Evolutionary conservation across 2,113 vertebrate genomes (phyloP).

Genomic region (Noctilio leporinus): DNA sequence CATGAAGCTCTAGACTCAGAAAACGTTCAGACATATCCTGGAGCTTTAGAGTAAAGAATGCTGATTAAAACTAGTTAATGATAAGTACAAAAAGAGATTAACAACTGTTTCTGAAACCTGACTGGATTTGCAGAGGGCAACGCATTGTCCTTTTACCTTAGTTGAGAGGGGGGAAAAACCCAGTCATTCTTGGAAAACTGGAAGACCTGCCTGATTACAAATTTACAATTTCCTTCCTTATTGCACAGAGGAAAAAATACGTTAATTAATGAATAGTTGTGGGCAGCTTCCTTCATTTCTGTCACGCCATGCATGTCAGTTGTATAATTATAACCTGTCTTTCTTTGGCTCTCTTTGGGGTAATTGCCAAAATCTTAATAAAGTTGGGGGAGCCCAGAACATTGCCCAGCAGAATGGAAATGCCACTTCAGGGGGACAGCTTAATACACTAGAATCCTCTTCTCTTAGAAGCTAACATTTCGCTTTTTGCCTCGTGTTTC

Average conservation of each 20-base stretch:
- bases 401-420: neutral
- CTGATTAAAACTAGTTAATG: neutral
- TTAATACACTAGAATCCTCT: neutral
- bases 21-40: conserved; percentile 13
- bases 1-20: neutral
- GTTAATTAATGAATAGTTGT: neutral
- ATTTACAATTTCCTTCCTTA: conserved; percentile 42
- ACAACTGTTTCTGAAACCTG: neutral
- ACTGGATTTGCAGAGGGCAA: neutral
- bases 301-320: neutral
- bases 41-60: neutral
- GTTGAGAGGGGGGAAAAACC: neutral
- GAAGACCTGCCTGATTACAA: neutral
- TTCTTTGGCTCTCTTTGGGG: neutral
- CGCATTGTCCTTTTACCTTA: neutral
- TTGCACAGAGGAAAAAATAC: neutral
- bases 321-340: neutral
- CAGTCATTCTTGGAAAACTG: conserved; percentile 38
- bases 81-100: neutral
- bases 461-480: neutral
- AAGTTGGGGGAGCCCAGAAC: neutral
- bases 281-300: conserved; percentile 10
- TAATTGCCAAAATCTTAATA: conserved; percentile 31
- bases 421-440: neutral
- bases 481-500: neutral